These are phyloP conservation scores for Lindbergichthys nudifrons DNA, from an alignment of 2,797 vertebrate species.

Conservation along the genomic window DNA sequence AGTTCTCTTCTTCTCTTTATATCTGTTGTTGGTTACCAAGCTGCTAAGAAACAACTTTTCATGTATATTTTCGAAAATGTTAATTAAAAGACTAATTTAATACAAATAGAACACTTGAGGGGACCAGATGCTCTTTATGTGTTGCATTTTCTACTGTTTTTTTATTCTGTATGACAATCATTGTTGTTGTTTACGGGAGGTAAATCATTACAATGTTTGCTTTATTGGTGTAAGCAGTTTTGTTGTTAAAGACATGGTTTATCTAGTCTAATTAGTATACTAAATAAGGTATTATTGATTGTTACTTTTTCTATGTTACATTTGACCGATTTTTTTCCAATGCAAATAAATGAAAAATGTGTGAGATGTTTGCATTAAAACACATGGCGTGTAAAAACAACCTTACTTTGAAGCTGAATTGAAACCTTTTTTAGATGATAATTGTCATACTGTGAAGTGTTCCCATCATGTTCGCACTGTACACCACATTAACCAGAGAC, in stretches of 20 bases:
- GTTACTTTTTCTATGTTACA: not conserved
- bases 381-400: not conserved
- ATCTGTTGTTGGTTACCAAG: not conserved
- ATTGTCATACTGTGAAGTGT: not conserved
- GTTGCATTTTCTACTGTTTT: not conserved
- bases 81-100: not conserved
- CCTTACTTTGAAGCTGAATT: not conserved
- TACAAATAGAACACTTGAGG: not conserved
- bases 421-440: not conserved
- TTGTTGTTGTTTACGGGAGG: not conserved
- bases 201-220: not conserved
- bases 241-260: too few species aligned
- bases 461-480: constrained; percentile 1
- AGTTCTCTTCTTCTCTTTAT: not conserved
- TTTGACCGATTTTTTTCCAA: not conserved
- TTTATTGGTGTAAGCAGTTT: not conserved
- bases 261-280: too few species aligned
- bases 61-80: not conserved
- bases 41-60: not conserved
- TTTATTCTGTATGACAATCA: not conserved
- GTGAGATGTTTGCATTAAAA: not conserved
- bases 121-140: not conserved
- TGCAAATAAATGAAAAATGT: not conserved
- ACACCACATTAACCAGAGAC: not conserved
- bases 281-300: not conserved